phyloP scores from a whole-genome alignment of 2,113 vertebrate genomes.

The Sisor rabdophorus region DNA sequence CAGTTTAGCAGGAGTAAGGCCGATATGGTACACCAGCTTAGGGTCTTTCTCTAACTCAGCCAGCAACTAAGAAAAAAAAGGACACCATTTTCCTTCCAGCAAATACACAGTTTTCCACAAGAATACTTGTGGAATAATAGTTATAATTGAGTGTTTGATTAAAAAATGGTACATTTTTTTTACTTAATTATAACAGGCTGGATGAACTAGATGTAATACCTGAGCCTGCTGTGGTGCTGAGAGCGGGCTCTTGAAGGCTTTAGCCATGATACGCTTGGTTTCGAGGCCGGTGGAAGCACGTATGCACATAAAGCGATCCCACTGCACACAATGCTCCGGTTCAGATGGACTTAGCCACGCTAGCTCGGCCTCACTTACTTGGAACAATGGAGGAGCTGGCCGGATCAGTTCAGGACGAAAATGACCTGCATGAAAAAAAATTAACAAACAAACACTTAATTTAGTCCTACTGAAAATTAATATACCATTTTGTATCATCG shows the following conservation, averaged over 20 bases:
- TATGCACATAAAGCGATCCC: constrained; percentile 97
- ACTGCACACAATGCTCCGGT: constrained; percentile 88
- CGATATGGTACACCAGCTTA: constrained; percentile 96
- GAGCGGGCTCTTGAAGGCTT: constrained; percentile 96
- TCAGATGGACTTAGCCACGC: constrained; percentile 93
- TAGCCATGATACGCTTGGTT: constrained; percentile 96
- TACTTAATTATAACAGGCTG: not conserved
- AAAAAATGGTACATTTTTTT: not conserved
- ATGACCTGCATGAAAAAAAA: constrained; percentile 73
- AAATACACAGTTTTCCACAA: too few species aligned
- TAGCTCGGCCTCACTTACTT: constrained; percentile 89
- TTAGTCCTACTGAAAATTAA: too few species aligned
- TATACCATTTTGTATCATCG: too few species aligned
- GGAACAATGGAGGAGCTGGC: constrained; percentile 86
- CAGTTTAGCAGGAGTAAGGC: constrained; percentile 89
- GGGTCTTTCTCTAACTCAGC: constrained; percentile 94
- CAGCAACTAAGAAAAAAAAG: constrained; percentile 74
- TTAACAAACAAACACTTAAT: too few species aligned
- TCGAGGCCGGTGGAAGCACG: constrained; percentile 94
- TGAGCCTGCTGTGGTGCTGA: constrained; percentile 92
- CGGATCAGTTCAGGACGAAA: constrained; percentile 96
- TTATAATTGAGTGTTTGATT: not conserved
- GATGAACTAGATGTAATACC: constrained; percentile 60
- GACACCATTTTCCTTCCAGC: not conserved
- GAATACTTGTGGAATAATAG: not conserved